A percentile compares a stretch with the other conserved stretches of the same genome.
phyloP scores from a whole-genome alignment of 2,888 invertebrate species.

The Zygothrica quintamaculata region DNA sequence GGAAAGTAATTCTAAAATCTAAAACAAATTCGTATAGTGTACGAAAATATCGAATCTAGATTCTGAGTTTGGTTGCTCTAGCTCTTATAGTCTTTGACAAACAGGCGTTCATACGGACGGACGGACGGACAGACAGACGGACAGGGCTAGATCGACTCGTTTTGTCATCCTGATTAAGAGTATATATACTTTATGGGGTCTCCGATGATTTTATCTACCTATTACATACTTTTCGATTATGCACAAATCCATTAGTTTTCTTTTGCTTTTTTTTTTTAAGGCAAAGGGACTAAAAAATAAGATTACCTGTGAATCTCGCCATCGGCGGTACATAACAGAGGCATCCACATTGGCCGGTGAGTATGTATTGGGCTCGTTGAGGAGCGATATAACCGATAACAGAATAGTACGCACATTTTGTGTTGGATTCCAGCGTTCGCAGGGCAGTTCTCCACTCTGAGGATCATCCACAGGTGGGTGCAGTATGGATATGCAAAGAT shows the following conservation, averaged over 20 bases:
- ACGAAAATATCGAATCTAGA: too few relatives aligned
- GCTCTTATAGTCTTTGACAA: neutral
- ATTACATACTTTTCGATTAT: too few relatives aligned
- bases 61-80: too few relatives aligned
- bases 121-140: too few relatives aligned
- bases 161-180: too few relatives aligned
- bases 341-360: constrained; percentile 99
- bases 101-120: too few relatives aligned
- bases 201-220: too few relatives aligned
- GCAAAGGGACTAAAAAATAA: neutral
- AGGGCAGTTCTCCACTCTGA: constrained; percentile 98
- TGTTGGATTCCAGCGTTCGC: constrained; percentile 99
- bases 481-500: constrained; percentile 99
- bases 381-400: constrained; percentile 98
- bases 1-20: too few relatives aligned
- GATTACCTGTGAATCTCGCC: constrained; percentile 94
- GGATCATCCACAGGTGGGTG: constrained; percentile 99
- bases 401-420: constrained; percentile 99
- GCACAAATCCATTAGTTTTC: neutral
- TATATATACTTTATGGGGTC: too few relatives aligned
- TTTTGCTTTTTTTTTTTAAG: too few relatives aligned
- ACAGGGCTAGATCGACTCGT: too few relatives aligned
- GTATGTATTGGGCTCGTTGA: constrained; percentile 99
- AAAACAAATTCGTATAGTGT: too few relatives aligned
- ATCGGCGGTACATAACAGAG: constrained; percentile 99